Evolutionary conservation across 2,797 vertebrate genomes (phyloP).

Genomic region (Bufotes viridis): DNA sequence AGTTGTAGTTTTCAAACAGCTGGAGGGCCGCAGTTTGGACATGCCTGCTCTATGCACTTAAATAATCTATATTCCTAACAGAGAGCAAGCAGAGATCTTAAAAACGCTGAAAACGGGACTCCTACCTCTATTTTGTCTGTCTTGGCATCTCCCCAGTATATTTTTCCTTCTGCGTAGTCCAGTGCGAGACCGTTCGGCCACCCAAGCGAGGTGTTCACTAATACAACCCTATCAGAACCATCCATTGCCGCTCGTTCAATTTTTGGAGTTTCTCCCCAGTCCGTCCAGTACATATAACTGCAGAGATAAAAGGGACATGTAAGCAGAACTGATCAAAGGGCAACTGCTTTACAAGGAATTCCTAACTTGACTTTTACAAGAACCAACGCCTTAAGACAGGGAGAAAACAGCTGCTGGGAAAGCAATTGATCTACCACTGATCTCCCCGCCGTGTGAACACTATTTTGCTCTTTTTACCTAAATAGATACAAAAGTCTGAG

Average conservation of each 20-base stretch:
- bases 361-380: no score
- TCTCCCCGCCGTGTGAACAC: no score
- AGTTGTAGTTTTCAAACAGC: no score
- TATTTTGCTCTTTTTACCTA: no score
- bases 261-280: constrained; percentile 96
- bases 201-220: constrained; percentile 95
- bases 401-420: background rate
- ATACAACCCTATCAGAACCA: constrained; percentile 86
- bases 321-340: no score
- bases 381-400: background rate
- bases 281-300: constrained; percentile 98
- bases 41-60: no score
- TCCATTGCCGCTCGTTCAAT: constrained; percentile 94
- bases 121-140: constrained; percentile 94
- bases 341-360: no score
- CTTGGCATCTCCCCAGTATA: constrained; percentile 99
- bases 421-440: no score
- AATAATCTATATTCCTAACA: no score
- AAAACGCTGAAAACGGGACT: background rate
- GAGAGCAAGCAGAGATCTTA: background rate
- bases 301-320: background rate
- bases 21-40: no score
- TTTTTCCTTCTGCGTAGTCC: constrained; percentile 88
- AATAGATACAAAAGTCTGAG: no score
- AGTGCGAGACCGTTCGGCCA: constrained; percentile 96